A percentile compares a stretch with the other conserved stretches of the same genome.
Evolutionary conservation across 2,888 invertebrate genomes (phyloP).

Genomic region (Fragum sueziense): DNA sequence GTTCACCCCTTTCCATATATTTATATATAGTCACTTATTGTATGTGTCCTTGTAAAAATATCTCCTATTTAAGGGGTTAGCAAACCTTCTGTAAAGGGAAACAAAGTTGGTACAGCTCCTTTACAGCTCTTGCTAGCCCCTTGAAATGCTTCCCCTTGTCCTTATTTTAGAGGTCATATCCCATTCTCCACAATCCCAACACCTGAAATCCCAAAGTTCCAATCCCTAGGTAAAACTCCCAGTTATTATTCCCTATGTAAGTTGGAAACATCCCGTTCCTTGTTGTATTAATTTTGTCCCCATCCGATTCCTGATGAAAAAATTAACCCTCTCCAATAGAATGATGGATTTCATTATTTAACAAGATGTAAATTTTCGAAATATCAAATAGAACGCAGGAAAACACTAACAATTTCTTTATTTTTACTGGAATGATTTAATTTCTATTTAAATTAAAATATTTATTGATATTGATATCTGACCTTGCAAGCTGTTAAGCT

Average conservation of each 20-base stretch:
- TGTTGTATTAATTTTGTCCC: slow-evolving; percentile 21
- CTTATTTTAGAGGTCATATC: slow-evolving; percentile 1
- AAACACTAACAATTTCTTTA: no score
- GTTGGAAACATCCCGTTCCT: neutral
- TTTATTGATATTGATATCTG: no score
- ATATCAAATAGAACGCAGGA: no score
- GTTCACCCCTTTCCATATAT: neutral
- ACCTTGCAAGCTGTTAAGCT: no score
- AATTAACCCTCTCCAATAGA: no score
- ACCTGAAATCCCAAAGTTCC: neutral
- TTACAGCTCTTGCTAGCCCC: neutral
- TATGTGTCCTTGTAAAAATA: neutral
- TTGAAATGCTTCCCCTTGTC: neutral
- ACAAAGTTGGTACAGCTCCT: neutral
- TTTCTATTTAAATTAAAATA: no score
- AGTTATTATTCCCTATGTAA: slow-evolving; percentile 5
- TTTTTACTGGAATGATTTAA: no score
- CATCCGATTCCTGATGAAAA: neutral
- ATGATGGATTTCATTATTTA: no score
- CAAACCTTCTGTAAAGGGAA: neutral
- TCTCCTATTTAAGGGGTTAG: neutral
- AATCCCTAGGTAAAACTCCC: slow-evolving; percentile 6
- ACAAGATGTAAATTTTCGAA: no score
- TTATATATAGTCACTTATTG: neutral
- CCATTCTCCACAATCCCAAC: neutral